Percentiles rank a stretch among this genome's conserved stretches.
Evolutionary conservation across 2,888 invertebrate species (phyloP).

Genomic region (Anthophora plumipes): DNA sequence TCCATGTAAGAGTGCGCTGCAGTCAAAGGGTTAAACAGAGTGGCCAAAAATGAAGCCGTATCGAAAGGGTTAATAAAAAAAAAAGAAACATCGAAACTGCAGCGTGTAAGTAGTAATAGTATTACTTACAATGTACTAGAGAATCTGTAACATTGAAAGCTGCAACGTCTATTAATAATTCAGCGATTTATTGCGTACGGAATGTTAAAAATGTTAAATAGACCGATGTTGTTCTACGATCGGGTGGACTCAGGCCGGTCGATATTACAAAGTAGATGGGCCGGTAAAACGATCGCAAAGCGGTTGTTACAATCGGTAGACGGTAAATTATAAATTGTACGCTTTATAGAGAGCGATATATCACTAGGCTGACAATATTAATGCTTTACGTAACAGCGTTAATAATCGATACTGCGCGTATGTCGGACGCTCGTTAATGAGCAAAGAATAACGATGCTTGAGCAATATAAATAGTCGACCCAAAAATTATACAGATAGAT

Average conservation of each 20-base stretch:
- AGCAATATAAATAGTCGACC: conserved; percentile 60
- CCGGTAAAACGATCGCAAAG: conserved; percentile 30
- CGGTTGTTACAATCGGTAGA: conserved; percentile 23
- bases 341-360: conserved; percentile 50
- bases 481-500: conserved; percentile 52
- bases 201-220: conserved; percentile 5
- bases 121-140: no score
- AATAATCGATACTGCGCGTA: conserved; percentile 44
- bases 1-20: no score
- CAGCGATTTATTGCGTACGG: conserved; percentile 7
- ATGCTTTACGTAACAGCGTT: conserved; percentile 49
- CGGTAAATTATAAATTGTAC: conserved; percentile 46
- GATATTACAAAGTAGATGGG: conserved; percentile 1
- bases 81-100: neutral
- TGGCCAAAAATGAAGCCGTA: no score
- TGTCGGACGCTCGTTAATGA: conserved; percentile 41
- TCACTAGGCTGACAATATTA: conserved; percentile 53
- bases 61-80: neutral
- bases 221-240: conserved; percentile 9
- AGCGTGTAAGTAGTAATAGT: no score
- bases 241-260: conserved; percentile 34
- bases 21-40: no score
- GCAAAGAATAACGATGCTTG: conserved; percentile 57
- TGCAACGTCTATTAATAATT: conserved; percentile 24
- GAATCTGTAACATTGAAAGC: conserved; percentile 21